Percentiles rank a stretch among this genome's conserved stretches.
Evolutionary conservation across 1,140 invertebrate genomes (phyloP).

Genomic region (Radopholus similis): DNA sequence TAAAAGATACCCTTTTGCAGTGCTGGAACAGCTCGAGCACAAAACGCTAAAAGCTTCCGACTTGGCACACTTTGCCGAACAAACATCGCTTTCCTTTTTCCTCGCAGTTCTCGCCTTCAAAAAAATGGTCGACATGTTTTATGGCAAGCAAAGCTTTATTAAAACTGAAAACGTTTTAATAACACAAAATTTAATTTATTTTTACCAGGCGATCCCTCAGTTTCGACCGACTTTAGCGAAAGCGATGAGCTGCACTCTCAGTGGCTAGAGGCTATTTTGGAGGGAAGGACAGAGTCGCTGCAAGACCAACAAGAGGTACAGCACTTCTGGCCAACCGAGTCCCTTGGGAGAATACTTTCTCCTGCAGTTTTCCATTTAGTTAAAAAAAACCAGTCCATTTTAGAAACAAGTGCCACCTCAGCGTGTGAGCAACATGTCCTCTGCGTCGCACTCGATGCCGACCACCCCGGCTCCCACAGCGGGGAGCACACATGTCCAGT

Average conservation of each 20-base stretch:
- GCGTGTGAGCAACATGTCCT: slow-evolving; percentile 31
- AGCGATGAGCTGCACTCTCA: slow-evolving; percentile 35
- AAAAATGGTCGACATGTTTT: slow-evolving; percentile 56
- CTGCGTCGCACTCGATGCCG: slow-evolving; percentile 14
- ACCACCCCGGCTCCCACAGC: not conserved
- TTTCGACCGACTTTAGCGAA: slow-evolving; percentile 45
- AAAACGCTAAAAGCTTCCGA: not conserved
- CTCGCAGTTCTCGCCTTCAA: slow-evolving; percentile 41
- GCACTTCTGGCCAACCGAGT: not conserved
- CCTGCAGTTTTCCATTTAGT: too few relatives aligned
- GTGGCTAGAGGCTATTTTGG: slow-evolving; percentile 26
- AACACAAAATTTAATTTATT: too few relatives aligned
- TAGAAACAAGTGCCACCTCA: not conserved
- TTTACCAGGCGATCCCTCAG: slow-evolving; percentile 30
- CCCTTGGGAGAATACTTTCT: too few relatives aligned
- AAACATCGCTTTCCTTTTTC: slow-evolving; percentile 49
- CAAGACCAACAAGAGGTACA: not conserved
- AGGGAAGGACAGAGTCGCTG: not conserved
- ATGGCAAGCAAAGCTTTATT: slow-evolving; percentile 35
- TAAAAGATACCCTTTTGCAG: too few relatives aligned
- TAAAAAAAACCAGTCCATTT: too few relatives aligned
- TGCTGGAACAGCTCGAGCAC: not conserved
- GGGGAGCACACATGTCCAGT: too few relatives aligned
- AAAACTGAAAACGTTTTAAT: slow-evolving; percentile 8
- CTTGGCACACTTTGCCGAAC: slow-evolving; percentile 24